These are phyloP conservation scores for Trachops cirrhosus DNA, from an alignment of 2,797 vertebrate species.

Conservation along the genomic window DNA sequence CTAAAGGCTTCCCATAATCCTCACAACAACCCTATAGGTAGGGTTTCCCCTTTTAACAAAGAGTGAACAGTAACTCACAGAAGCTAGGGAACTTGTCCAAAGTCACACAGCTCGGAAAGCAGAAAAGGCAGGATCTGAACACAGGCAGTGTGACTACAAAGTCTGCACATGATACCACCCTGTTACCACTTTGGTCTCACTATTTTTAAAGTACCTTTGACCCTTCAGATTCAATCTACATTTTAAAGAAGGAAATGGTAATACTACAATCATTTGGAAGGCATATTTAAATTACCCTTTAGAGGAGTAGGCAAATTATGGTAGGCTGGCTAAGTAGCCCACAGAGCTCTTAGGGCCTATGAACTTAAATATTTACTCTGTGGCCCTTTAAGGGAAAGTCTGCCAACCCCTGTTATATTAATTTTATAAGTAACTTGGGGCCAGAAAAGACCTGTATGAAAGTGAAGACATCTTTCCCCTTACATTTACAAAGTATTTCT, in stretches of 20 bases:
- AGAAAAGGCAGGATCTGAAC: background rate
- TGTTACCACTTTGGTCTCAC: background rate
- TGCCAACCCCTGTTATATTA: background rate
- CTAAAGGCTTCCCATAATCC: background rate
- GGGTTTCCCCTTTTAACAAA: background rate
- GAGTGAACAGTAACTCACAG: background rate
- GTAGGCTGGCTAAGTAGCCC: background rate
- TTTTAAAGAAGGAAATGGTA: background rate
- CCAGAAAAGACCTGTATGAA: background rate
- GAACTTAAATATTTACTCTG: background rate
- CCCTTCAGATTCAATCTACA: background rate
- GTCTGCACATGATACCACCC: background rate
- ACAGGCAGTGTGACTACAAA: background rate
- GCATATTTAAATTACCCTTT: background rate
- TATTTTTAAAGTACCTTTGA: background rate
- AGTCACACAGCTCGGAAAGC: background rate
- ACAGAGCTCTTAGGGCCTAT: background rate
- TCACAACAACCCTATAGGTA: background rate
- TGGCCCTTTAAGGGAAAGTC: background rate
- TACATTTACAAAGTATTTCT: conserved; percentile 6
- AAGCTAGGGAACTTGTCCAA: background rate
- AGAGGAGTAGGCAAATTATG: background rate
- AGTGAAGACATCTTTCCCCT: background rate
- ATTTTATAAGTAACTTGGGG: background rate
- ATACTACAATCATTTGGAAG: background rate